A percentile compares a stretch with the other conserved stretches of the same genome.
Evolutionary conservation across 2,113 vertebrate species (phyloP).

Genomic region (Antigone vipio): DNA sequence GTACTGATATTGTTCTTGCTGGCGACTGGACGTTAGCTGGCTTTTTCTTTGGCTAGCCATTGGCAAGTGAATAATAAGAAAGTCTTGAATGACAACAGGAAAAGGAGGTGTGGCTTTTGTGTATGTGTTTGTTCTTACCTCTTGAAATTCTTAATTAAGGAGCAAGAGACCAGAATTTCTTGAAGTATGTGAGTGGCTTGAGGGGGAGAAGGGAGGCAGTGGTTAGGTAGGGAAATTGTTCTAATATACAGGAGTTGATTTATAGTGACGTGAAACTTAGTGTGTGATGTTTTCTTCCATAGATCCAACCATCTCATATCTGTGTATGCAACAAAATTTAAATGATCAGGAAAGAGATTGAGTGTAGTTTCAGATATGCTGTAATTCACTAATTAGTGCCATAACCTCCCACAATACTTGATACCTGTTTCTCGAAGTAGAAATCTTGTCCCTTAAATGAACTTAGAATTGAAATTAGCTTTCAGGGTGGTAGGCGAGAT

Average conservation of each 20-base stretch:
- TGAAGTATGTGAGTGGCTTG: neutral
- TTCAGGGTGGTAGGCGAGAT: neutral
- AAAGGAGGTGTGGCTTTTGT: slow-evolving; percentile 24
- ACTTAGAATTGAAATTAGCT: neutral
- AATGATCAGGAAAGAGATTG: neutral
- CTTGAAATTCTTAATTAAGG: slow-evolving; percentile 30
- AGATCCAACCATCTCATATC: rapidly evolving
- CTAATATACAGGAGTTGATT: neutral
- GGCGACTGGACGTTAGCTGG: slow-evolving; percentile 20
- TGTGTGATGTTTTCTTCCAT: neutral
- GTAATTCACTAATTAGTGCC: neutral
- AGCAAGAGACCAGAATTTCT: neutral
- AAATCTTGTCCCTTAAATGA: neutral
- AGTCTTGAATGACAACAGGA: slow-evolving; percentile 31
- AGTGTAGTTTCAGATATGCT: neutral
- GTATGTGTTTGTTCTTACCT: slow-evolving; percentile 19
- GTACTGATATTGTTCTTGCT: neutral
- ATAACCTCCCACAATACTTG: neutral
- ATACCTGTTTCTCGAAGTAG: neutral
- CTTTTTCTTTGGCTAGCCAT: neutral
- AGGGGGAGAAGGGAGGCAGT: no score
- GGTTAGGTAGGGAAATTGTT: neutral
- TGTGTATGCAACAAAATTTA: neutral
- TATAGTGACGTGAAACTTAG: neutral
- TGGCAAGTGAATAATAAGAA: neutral